Evolutionary conservation across 2,888 invertebrate species (phyloP).

Genomic region (Pherbina coryleti): DNA sequence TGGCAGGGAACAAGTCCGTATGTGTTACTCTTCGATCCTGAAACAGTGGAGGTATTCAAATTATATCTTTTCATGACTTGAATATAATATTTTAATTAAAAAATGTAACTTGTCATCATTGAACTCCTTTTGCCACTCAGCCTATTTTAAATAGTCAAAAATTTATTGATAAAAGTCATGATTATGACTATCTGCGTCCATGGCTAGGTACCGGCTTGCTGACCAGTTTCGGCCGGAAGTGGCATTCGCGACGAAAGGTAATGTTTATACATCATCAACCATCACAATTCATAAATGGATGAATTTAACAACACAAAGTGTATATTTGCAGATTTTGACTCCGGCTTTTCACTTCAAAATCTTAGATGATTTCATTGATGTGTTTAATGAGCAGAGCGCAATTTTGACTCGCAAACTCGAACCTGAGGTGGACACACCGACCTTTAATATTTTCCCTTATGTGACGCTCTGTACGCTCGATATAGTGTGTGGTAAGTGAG

Average conservation of each 20-base stretch:
- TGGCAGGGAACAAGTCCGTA: slow-evolving; percentile 71
- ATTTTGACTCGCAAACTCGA: slow-evolving; percentile 72
- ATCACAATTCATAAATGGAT: background rate
- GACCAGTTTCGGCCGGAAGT: slow-evolving; percentile 73
- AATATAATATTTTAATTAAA: too few species aligned
- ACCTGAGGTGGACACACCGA: slow-evolving; percentile 63
- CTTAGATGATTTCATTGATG: slow-evolving; percentile 76
- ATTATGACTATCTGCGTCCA: slow-evolving; percentile 73
- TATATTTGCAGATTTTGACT: slow-evolving; percentile 71
- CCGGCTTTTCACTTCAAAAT: slow-evolving; percentile 80
- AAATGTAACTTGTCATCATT: slow-evolving; percentile 8
- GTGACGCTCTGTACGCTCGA: slow-evolving; percentile 76
- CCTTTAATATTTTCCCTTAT: slow-evolving; percentile 74
- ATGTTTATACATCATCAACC: slow-evolving; percentile 13
- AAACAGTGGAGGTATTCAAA: slow-evolving; percentile 70
- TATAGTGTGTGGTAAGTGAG: slow-evolving; percentile 75
- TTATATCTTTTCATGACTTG: background rate
- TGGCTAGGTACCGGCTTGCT: slow-evolving; percentile 74
- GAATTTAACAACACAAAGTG: slow-evolving; percentile 17
- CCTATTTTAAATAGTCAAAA: slow-evolving; percentile 73
- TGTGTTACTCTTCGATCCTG: slow-evolving; percentile 71
- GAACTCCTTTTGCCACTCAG: slow-evolving; percentile 59
- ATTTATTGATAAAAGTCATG: slow-evolving; percentile 74
- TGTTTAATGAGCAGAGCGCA: slow-evolving; percentile 75
- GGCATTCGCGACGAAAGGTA: slow-evolving; percentile 74